phyloP scores from a whole-genome alignment of 2,113 vertebrate species.

The Lamprologus ornatipinnis region DNA sequence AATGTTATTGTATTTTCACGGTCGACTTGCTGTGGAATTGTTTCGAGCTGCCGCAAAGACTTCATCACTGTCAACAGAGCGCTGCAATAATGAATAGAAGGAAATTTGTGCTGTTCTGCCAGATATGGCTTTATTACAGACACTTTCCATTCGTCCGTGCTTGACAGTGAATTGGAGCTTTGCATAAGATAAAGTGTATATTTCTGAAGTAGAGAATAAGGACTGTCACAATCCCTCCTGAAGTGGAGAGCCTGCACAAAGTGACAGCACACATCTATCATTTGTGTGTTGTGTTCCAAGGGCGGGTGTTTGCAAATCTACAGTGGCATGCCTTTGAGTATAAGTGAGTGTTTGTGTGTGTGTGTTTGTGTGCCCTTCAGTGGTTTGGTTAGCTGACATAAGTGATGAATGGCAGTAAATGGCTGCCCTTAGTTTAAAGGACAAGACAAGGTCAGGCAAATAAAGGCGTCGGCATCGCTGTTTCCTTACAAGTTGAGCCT shows the following conservation, averaged over 20 bases:
- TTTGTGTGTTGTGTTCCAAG: neutral
- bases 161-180: neutral
- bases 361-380: neutral
- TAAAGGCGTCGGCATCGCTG: neutral
- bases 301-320: neutral
- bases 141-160: neutral
- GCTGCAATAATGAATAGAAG: neutral
- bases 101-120: neutral
- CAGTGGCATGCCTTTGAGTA: neutral
- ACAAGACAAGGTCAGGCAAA: slow-evolving; percentile 13
- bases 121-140: neutral
- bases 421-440: neutral
- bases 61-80: slow-evolving; percentile 9
- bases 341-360: neutral
- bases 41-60: slow-evolving; percentile 13
- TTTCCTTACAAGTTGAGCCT: neutral
- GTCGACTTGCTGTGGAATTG: slow-evolving; percentile 19
- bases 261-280: neutral
- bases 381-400: slow-evolving; percentile 22
- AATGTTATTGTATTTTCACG: slow-evolving; percentile 14
- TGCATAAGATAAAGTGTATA: neutral
- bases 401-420: neutral
- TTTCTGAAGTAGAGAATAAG: neutral
- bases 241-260: neutral
- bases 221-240: neutral